Conservation (phyloP, 2,113 vertebrate species). For the Pseudolaguvia tuberculata region DNA sequence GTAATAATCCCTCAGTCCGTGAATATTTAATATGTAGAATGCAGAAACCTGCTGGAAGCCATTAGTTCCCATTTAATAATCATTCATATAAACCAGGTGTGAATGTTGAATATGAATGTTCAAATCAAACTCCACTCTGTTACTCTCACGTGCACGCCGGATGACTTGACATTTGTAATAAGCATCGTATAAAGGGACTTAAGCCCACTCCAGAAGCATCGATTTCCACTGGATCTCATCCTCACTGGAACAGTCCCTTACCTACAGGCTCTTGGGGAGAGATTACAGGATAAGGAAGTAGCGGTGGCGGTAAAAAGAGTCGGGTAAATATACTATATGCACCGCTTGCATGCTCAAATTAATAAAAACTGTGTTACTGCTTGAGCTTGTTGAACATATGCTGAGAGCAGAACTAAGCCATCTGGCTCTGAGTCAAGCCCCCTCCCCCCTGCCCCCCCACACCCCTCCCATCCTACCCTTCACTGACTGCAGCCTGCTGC, state of each 20-base stretch:
- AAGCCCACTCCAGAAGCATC: constrained; percentile 43
- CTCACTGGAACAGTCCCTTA: constrained; percentile 22
- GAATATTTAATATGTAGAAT: constrained; percentile 35
- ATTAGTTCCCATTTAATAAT: constrained; percentile 42
- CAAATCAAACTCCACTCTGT: constrained; percentile 40
- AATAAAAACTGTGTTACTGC: constrained; percentile 87
- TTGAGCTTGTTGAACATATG: constrained; percentile 99
- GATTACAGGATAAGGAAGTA: constrained; percentile 47
- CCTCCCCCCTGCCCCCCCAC: constrained; percentile 53
- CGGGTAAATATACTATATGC: constrained; percentile 91
- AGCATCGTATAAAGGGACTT: constrained; percentile 45
- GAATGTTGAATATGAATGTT: too few species aligned
- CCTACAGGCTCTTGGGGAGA: constrained; percentile 21
- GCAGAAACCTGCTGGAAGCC: constrained; percentile 37
- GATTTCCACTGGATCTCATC: constrained; percentile 40
- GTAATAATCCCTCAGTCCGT: constrained; percentile 22
- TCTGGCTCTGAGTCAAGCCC: constrained; percentile 99
- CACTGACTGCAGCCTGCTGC: constrained; percentile 97
- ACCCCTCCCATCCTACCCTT: not conserved
- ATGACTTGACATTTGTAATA: constrained; percentile 53
- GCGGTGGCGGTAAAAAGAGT: constrained; percentile 60
- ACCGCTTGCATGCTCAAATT: constrained; percentile 91
- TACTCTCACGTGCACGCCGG: constrained; percentile 27
- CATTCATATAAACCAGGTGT: constrained; percentile 41
- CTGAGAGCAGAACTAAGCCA: constrained; percentile 97